Conservation (phyloP, 1,140 invertebrate genomes). For the Aleiodes sp. region DNA sequence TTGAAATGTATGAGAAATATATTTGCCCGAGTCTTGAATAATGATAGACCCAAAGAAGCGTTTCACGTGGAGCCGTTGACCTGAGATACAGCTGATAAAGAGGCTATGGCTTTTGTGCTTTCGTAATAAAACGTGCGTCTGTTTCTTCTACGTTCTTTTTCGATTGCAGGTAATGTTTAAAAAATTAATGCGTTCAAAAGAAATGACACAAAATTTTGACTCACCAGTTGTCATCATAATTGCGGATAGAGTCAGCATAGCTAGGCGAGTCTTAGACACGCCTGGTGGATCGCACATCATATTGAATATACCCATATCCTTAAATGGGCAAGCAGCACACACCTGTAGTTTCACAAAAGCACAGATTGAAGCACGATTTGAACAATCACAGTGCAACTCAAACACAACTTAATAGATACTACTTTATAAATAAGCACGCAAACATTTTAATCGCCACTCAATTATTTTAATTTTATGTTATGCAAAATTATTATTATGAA, state of each 20-base stretch:
- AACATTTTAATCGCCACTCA: too few relatives aligned
- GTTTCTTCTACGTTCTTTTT: neutral
- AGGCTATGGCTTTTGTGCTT: neutral
- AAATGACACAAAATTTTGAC: constrained; percentile 21
- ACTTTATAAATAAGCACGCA: too few relatives aligned
- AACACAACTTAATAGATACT: too few relatives aligned
- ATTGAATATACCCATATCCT: constrained; percentile 35
- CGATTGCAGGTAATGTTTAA: too few relatives aligned
- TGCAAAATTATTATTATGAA: too few relatives aligned
- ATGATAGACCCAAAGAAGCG: neutral
- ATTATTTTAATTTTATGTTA: too few relatives aligned
- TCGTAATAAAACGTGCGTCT: neutral
- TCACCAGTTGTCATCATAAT: constrained; percentile 38
- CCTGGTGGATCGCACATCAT: constrained; percentile 51
- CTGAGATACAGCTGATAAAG: neutral
- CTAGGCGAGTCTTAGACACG: constrained; percentile 43
- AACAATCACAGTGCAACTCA: neutral
- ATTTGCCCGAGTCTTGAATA: neutral
- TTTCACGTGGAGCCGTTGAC: too few relatives aligned
- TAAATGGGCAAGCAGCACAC: constrained; percentile 28
- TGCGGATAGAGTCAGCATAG: constrained; percentile 39
- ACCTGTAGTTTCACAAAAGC: constrained; percentile 33
- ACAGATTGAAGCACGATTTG: constrained; percentile 18
- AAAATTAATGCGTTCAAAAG: too few relatives aligned
- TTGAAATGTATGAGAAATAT: too few relatives aligned